These are phyloP conservation scores for Cephus nigrinus DNA, from an alignment of 2,888 invertebrate genomes.

Conservation along the genomic window DNA sequence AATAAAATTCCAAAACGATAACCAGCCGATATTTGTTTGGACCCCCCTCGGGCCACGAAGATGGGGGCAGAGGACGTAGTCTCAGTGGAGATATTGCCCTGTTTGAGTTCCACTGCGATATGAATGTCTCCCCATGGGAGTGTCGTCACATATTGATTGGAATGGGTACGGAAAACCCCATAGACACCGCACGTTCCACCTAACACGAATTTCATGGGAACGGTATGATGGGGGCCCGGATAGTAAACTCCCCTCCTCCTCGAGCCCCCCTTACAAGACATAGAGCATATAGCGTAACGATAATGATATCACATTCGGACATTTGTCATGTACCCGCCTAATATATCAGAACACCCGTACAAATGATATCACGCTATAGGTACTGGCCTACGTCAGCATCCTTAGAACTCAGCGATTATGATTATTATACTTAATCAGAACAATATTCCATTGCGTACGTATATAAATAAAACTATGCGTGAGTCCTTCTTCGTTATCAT, in stretches of 20 bases:
- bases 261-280: neutral
- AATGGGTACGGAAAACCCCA: constrained; percentile 35
- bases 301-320: constrained; percentile 37
- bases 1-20: neutral
- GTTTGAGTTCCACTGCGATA: constrained; percentile 48
- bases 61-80: neutral
- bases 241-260: neutral
- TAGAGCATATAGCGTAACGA: constrained; percentile 29
- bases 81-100: neutral
- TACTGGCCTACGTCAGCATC: neutral
- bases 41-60: neutral
- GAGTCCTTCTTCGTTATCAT: neutral
- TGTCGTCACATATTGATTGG: constrained; percentile 56
- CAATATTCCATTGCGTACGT: neutral
- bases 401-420: neutral
- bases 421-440: neutral
- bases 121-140: constrained; percentile 47
- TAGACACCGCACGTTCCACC: constrained; percentile 28
- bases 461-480: neutral
- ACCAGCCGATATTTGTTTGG: neutral
- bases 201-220: constrained; percentile 30
- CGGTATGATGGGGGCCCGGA: constrained; percentile 6
- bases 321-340: constrained; percentile 32
- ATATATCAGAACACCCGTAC: neutral
- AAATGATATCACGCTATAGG: neutral